Conservation (phyloP, 2,113 vertebrate genomes). For the Enhydra lutris region DNA sequence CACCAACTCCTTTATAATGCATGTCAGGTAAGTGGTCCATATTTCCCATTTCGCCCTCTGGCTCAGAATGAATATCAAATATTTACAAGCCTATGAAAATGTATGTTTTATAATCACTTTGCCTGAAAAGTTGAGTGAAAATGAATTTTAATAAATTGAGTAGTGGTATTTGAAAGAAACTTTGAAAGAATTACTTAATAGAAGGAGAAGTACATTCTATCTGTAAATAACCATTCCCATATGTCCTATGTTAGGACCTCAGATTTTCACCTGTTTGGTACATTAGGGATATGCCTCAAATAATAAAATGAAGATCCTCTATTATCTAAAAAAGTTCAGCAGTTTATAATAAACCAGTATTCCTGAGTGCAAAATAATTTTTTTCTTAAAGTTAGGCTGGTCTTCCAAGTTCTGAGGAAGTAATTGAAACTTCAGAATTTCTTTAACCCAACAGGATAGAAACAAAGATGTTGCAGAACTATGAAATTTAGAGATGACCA, state of each 20-base stretch:
- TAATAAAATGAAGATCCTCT: neutral
- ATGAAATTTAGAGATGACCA: neutral
- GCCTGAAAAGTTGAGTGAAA: conserved; percentile 15
- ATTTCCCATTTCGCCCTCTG: neutral
- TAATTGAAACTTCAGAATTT: conserved; percentile 37
- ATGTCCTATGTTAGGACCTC: neutral
- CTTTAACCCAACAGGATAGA: neutral
- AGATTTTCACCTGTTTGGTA: neutral
- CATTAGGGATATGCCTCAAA: neutral
- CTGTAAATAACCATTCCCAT: neutral
- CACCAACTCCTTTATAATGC: conserved; percentile 98
- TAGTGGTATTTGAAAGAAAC: neutral
- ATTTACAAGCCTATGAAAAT: neutral
- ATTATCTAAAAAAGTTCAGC: neutral
- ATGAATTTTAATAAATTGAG: conserved; percentile 21
- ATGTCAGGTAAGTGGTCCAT: conserved; percentile 89
- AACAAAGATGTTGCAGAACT: conserved; percentile 45
- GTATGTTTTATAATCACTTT: neutral
- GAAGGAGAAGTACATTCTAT: neutral
- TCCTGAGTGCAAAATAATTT: conserved; percentile 38
- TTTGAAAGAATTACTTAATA: conserved; percentile 24
- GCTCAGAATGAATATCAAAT: neutral
- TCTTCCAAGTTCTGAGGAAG: conserved; percentile 13
- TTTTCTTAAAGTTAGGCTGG: neutral
- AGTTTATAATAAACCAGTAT: neutral